Percentiles rank a stretch among this genome's conserved stretches.
phyloP scores from a whole-genome alignment of 2,888 invertebrate genomes.

The Troglohyphantes excavatus region DNA sequence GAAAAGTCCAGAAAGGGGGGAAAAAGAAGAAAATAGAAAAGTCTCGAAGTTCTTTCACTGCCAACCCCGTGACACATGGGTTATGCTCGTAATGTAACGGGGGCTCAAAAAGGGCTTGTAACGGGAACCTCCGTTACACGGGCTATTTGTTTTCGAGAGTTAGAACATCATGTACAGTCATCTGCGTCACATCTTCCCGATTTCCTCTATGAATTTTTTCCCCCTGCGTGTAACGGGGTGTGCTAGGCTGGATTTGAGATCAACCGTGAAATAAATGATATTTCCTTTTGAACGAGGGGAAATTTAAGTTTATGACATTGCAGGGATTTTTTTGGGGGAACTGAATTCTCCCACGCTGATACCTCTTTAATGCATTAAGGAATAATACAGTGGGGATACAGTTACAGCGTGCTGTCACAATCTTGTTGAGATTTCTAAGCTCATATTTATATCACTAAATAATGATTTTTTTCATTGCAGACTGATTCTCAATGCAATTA shows the following conservation, averaged over 20 bases:
- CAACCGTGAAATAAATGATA: conserved; percentile 67
- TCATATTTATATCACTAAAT: neutral
- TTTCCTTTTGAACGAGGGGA: conserved; percentile 38
- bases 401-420: neutral
- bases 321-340: neutral
- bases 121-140: conserved; percentile 66
- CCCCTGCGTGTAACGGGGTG: neutral
- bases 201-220: conserved; percentile 10
- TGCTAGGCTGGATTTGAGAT: conserved; percentile 53
- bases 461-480: neutral
- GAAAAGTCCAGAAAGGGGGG: conserved; percentile 18
- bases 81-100: conserved; percentile 64
- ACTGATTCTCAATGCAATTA: too few species aligned
- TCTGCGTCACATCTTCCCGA: conserved; percentile 64
- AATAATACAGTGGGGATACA: conserved; percentile 1
- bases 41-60: conserved; percentile 27
- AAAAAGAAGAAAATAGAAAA: conserved; percentile 27
- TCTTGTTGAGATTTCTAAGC: neutral
- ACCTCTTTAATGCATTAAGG: conserved; percentile 50
- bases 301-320: conserved; percentile 58
- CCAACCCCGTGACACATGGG: conserved; percentile 57
- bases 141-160: conserved; percentile 68
- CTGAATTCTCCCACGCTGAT: conserved; percentile 44
- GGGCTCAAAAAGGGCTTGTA: conserved; percentile 56
- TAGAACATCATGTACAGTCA: conserved; percentile 71